Base-by-base conservation (phyloP, 2,113 vertebrate genomes). In the Lepisosteus oculatus region DNA sequence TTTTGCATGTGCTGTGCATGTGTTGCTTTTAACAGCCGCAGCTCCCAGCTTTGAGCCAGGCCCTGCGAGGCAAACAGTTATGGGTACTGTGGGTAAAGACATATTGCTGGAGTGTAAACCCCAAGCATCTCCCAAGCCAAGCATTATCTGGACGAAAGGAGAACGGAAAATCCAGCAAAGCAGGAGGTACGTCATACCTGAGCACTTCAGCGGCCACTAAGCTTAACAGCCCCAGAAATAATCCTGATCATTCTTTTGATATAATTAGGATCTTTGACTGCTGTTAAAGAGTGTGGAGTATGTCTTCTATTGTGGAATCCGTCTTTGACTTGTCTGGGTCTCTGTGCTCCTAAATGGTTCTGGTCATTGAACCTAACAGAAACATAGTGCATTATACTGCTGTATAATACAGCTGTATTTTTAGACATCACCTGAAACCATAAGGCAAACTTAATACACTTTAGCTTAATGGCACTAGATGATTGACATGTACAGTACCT, bases 51-150 rank as follows among this genome's bases (percentile, higher is more conserved):
- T 99, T 73, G 87, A 92, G 29, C 64, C 84, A 66, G 93, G 90
- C 78, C 92, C 95, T n/a, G 47, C 93, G 61, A 93, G 83, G 81
- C 90, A 86, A 81, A 85, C 87, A 69, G 85, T 97, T 80, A 92
- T 96, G 71, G 88, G 96, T 64, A 96, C 96, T 3, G 93, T 95
- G 43, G 94, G 91, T 45, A 95, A 87, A 83, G 95, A 97, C 68
- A 89, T 95, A 14, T 68, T 87, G 7, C 85, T 98, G 29, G 95
- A 97, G 43, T 99, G 97, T 81, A 94, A 93, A 80, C 95, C 97
- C 0, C 84, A 92, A 77, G 96, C 94, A 0, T 97, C 97, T 65
- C 97, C 97, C 56, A 98, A 95, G 78, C 94, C 97, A n/a, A 74
- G 86, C 41, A 92, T 97, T 74, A 92, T 89, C 3, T 99, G 97